Percentiles rank a stretch among this genome's conserved stretches.
Evolutionary conservation across 2,113 vertebrate species (phyloP).

Genomic region (Spizaetus ornatus): DNA sequence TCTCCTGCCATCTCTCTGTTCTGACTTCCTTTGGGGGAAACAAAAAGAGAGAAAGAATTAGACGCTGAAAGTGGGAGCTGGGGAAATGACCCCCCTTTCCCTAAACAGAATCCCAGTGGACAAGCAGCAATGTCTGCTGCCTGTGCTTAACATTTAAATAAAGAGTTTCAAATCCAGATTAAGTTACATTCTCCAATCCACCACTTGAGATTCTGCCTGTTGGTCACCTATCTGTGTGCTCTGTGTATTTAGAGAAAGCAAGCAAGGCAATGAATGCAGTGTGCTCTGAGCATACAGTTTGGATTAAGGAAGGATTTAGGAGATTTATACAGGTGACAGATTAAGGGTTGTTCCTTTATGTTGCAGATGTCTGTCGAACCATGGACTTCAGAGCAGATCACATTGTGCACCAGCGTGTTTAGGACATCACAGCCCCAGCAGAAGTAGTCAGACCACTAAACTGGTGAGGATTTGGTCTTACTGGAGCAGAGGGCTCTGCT

Average conservation of each 20-base stretch:
- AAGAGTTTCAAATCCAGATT: background rate
- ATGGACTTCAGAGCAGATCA: background rate
- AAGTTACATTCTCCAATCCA: background rate
- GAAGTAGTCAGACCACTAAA: background rate
- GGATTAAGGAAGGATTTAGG: background rate
- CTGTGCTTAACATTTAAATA: background rate
- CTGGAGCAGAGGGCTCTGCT: background rate
- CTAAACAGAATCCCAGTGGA: background rate
- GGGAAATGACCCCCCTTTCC: background rate
- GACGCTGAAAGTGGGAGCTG: background rate
- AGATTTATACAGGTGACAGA: background rate
- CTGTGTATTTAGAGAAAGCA: background rate
- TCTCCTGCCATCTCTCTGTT: constrained; percentile 48
- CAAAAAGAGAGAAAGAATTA: background rate
- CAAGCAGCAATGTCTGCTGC: background rate
- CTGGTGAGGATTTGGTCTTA: background rate
- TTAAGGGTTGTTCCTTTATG: background rate
- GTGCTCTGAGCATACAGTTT: background rate
- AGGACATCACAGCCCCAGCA: background rate
- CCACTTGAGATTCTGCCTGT: background rate
- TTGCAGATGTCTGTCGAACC: background rate
- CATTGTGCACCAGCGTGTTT: too few species aligned
- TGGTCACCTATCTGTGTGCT: background rate
- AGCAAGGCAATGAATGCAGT: background rate
- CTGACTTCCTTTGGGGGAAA: constrained; percentile 24